Conservation (phyloP, 2,113 vertebrate species). For the Sciurus niger region DNA sequence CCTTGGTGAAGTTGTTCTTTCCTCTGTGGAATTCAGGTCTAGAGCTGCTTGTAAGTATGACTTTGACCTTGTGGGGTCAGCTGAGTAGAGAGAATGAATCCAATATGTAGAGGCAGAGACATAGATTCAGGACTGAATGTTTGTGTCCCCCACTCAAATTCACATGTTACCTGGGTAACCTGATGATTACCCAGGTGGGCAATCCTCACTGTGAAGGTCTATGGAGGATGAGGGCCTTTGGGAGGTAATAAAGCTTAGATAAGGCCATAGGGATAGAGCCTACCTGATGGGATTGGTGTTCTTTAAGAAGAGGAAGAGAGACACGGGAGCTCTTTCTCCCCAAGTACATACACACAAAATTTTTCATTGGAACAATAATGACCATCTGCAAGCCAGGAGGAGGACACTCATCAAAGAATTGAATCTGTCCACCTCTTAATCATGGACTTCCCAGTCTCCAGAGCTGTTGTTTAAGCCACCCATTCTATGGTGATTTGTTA, state of each 20-base stretch:
- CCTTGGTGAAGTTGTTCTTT: neutral
- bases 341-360: fast-evolving
- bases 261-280: neutral
- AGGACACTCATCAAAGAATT: neutral
- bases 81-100: neutral
- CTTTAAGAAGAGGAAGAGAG: neutral
- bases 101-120: neutral
- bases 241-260: neutral
- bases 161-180: too few species aligned
- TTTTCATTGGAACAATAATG: fast-evolving
- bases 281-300: neutral
- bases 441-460: neutral
- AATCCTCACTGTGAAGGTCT: neutral
- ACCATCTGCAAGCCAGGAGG: too few species aligned
- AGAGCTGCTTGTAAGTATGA: neutral
- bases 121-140: neutral
- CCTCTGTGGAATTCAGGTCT: neutral
- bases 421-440: neutral
- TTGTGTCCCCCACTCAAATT: too few species aligned
- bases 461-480: neutral
- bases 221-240: neutral
- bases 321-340: neutral
- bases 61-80: neutral
- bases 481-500: neutral
- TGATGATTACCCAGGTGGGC: too few species aligned